These are phyloP conservation scores for Sisor rabdophorus DNA, from an alignment of 2,113 vertebrate species.

Conservation along the genomic window DNA sequence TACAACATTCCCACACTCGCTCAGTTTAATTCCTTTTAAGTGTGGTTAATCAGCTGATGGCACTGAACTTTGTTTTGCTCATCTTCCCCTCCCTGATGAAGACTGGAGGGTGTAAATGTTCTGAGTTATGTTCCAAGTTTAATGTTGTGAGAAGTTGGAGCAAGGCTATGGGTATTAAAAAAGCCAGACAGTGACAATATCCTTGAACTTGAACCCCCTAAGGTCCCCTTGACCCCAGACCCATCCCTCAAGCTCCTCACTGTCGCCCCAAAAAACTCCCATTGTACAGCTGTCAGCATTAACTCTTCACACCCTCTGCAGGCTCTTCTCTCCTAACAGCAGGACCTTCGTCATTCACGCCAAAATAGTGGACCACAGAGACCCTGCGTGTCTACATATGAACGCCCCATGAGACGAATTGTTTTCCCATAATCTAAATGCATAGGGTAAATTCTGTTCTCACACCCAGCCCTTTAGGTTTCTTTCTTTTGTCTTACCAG, in stretches of 20 bases:
- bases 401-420: conserved; percentile 64
- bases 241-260: conserved; percentile 65
- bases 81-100: neutral
- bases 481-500: conserved; percentile 61
- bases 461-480: conserved; percentile 60
- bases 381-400: conserved; percentile 55
- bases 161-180: conserved; percentile 57
- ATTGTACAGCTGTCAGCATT: conserved; percentile 74
- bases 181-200: conserved; percentile 63
- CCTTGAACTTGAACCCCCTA: conserved; percentile 75
- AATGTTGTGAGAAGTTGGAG: conserved; percentile 22
- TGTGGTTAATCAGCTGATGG: conserved; percentile 13
- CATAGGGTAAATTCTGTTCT: conserved; percentile 57
- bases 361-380: conserved; percentile 49
- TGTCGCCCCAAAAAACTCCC: conserved; percentile 49
- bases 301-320: conserved; percentile 60
- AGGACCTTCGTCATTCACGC: conserved; percentile 47
- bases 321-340: conserved; percentile 40
- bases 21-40: neutral
- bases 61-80: neutral
- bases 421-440: conserved; percentile 70
- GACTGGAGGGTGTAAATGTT: neutral
- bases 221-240: conserved; percentile 69
- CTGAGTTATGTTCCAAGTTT: conserved; percentile 13
- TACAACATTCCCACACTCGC: conserved; percentile 9